A percentile compares a stretch with the other conserved stretches of the same genome.
Conservation (phyloP, 2,113 vertebrate genomes). For the Ahaetulla prasina region DNA sequence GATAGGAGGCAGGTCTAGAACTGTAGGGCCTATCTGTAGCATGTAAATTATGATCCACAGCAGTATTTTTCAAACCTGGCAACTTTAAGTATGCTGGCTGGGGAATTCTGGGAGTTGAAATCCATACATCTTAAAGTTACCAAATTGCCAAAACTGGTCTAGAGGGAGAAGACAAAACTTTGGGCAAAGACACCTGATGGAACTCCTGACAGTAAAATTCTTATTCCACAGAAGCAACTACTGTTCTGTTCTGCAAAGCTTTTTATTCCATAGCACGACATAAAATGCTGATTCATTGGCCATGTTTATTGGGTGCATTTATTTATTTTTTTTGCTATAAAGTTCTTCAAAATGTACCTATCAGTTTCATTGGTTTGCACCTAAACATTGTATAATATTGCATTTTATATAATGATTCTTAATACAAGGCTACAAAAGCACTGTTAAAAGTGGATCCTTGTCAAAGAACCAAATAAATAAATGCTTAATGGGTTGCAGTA, state of each 20-base stretch:
- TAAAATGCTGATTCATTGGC: background rate
- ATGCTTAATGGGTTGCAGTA: constrained; percentile 50
- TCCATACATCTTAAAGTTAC: background rate
- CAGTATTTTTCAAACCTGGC: background rate
- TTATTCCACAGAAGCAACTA: background rate
- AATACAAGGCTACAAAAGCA: constrained; percentile 28
- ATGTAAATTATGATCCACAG: background rate
- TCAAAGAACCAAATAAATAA: constrained; percentile 11
- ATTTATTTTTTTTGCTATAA: background rate
- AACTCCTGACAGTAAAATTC: background rate
- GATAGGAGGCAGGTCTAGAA: background rate
- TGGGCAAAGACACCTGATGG: background rate
- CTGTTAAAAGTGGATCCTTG: constrained; percentile 45
- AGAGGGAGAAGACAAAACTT: background rate
- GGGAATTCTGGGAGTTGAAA: background rate
- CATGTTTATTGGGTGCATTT: constrained; percentile 27
- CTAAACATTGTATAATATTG: constrained; percentile 30
- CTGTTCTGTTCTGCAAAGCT: background rate
- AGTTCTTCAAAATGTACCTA: constrained; percentile 3
- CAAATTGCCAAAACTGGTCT: background rate
- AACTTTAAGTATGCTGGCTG: background rate
- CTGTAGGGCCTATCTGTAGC: background rate
- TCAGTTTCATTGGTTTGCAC: constrained; percentile 30
- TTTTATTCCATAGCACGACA: background rate
- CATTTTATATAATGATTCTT: constrained; percentile 35